Percentiles rank a stretch among this genome's conserved stretches.
Evolutionary conservation across 2,797 vertebrate genomes (phyloP).

Genomic region (Eulemur albifrons): DNA sequence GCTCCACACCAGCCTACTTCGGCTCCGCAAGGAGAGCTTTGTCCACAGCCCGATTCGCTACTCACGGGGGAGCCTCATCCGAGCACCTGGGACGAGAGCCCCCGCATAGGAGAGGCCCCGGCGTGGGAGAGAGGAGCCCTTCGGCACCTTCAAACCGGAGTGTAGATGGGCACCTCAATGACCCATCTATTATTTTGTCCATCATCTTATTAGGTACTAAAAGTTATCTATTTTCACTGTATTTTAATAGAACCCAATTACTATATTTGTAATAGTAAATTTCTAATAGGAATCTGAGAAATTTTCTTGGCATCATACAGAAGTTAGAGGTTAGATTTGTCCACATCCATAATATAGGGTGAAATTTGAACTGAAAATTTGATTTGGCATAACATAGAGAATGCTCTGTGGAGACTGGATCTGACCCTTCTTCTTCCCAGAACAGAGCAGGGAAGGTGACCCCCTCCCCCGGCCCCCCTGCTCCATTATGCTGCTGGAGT

Average conservation of each 20-base stretch:
- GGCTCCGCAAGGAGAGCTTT: slow-evolving; percentile 91
- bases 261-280: slow-evolving; percentile 75
- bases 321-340: background rate
- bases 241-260: slow-evolving; percentile 55
- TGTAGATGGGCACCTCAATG: slow-evolving; percentile 88
- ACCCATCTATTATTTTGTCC: slow-evolving; percentile 89
- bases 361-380: background rate
- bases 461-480: too few species aligned
- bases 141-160: slow-evolving; percentile 89
- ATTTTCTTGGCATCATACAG: background rate
- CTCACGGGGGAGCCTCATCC: slow-evolving; percentile 86
- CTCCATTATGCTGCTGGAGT: background rate
- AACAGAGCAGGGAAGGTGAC: background rate
- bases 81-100: slow-evolving; percentile 30
- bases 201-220: slow-evolving; percentile 61
- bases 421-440: background rate
- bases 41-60: slow-evolving; percentile 88
- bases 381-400: background rate
- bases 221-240: slow-evolving; percentile 47
- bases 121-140: slow-evolving; percentile 83
- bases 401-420: background rate
- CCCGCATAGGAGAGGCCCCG: slow-evolving; percentile 65
- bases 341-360: background rate
- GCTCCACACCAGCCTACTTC: slow-evolving; percentile 86
- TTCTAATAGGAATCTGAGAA: slow-evolving; percentile 50